Evolutionary conservation across 92 coral and sea anemone genomes (phyloP).

Genomic region (Montipora capitata): DNA sequence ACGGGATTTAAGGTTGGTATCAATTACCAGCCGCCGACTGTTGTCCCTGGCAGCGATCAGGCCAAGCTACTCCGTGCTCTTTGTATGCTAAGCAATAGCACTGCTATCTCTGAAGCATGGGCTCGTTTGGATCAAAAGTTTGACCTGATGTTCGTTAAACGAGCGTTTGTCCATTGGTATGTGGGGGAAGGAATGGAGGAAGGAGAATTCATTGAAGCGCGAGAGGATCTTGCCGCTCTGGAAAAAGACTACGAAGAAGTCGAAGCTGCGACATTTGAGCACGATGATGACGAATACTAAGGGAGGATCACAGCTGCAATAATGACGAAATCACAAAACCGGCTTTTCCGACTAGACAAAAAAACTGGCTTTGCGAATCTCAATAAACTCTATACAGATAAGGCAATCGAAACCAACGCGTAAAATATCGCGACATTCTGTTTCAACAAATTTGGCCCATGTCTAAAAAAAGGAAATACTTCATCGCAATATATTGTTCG

Average conservation of each 20-base stretch:
- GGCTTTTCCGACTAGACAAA: neutral
- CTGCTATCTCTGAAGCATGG: conserved; percentile 92
- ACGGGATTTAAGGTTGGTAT: conserved; percentile 65
- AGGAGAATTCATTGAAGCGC: conserved; percentile 85
- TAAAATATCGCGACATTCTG: too few relatives aligned
- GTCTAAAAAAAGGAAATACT: too few relatives aligned
- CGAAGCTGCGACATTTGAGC: conserved; percentile 34
- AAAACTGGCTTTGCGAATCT: neutral
- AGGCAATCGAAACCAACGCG: too few relatives aligned
- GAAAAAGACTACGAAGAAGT: conserved; percentile 75
- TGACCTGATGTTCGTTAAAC: conserved; percentile 83
- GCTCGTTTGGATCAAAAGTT: conserved; percentile 82
- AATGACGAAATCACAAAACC: neutral
- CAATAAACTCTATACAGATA: too few relatives aligned
- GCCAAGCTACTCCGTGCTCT: conserved; percentile 86
- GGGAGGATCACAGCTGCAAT: neutral
- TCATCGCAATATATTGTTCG: too few relatives aligned
- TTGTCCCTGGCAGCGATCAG: conserved; percentile 88
- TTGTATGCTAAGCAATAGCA: conserved; percentile 86
- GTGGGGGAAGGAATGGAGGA: conserved; percentile 92
- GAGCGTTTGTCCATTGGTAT: conserved; percentile 90
- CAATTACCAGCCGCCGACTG: conserved; percentile 85
- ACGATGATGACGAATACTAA: conserved; percentile 58
- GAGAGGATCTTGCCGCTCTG: conserved; percentile 68
- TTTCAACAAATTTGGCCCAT: too few relatives aligned